Evolutionary conservation across 2,797 vertebrate species (phyloP).

Genomic region (Anguilla marmorata): DNA sequence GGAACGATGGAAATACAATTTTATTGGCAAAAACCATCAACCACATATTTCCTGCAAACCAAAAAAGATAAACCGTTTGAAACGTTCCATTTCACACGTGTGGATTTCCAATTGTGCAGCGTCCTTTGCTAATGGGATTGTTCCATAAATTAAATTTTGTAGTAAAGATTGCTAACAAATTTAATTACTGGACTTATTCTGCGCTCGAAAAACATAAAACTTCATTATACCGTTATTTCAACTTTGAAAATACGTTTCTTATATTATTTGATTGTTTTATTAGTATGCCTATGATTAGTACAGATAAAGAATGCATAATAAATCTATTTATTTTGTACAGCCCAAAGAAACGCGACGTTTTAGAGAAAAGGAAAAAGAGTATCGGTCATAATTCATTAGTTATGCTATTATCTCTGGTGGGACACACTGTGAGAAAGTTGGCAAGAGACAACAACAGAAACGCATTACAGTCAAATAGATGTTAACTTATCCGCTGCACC

Average conservation of each 20-base stretch:
- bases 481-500: constrained; percentile 26
- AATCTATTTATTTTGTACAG: not conserved
- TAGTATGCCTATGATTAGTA: not conserved
- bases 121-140: not conserved
- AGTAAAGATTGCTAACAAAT: not conserved
- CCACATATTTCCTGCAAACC: not conserved
- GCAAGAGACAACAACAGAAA: constrained; percentile 24
- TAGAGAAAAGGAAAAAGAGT: not conserved
- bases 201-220: not conserved
- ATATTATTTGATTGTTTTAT: not conserved
- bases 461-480: not conserved
- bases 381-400: constrained; percentile 14
- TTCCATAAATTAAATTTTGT: not conserved
- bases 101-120: not conserved
- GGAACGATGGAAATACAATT: too few species aligned
- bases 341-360: not conserved
- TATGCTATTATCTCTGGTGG: constrained; percentile 4
- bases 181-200: not conserved
- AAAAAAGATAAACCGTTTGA: not conserved
- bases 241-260: not conserved
- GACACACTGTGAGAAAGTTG: constrained; percentile 10
- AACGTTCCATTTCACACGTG: not conserved
- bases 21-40: not conserved
- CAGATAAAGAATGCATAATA: not conserved
- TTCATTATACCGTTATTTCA: not conserved